These are phyloP conservation scores for Bombus waltoni DNA, from an alignment of 1,140 invertebrate species.

Conservation along the genomic window DNA sequence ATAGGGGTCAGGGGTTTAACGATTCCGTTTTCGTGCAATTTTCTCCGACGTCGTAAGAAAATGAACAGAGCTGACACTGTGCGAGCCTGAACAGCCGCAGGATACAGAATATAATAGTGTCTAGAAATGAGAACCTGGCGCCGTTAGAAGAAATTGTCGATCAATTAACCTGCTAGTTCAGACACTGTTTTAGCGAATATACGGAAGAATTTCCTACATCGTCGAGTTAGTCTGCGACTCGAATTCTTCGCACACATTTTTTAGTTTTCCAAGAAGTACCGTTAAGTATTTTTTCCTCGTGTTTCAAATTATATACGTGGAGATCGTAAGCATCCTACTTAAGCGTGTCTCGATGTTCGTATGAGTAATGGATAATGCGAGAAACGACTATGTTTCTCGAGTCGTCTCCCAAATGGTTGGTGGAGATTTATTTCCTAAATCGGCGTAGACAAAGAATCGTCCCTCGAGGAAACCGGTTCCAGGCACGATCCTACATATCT, in stretches of 20 bases:
- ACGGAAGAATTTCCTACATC: constrained; percentile 19
- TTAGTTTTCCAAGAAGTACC: not conserved
- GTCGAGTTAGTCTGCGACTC: not conserved
- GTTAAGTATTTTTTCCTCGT: not conserved
- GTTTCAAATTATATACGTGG: not conserved
- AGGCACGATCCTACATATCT: constrained; percentile 3
- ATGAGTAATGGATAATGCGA: not conserved
- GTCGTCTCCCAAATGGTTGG: not conserved
- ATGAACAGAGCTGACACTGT: constrained; percentile 40
- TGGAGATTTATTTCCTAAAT: constrained; percentile 42
- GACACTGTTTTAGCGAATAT: constrained; percentile 69
- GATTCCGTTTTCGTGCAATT: not conserved
- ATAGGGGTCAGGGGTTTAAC: not conserved
- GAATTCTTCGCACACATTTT: not conserved
- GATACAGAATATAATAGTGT: constrained; percentile 2
- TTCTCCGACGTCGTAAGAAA: not conserved
- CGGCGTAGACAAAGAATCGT: constrained; percentile 54
- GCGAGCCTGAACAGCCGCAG: constrained; percentile 22
- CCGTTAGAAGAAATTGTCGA: constrained; percentile 75
- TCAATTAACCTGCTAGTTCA: constrained; percentile 75
- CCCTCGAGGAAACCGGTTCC: constrained; percentile 55
- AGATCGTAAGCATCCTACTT: not conserved
- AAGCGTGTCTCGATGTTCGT: not conserved
- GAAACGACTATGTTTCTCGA: not conserved
- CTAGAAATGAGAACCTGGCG: constrained; percentile 57